Conservation (phyloP, 1,140 invertebrate genomes). For the Diabrotica virgifera region DNA sequence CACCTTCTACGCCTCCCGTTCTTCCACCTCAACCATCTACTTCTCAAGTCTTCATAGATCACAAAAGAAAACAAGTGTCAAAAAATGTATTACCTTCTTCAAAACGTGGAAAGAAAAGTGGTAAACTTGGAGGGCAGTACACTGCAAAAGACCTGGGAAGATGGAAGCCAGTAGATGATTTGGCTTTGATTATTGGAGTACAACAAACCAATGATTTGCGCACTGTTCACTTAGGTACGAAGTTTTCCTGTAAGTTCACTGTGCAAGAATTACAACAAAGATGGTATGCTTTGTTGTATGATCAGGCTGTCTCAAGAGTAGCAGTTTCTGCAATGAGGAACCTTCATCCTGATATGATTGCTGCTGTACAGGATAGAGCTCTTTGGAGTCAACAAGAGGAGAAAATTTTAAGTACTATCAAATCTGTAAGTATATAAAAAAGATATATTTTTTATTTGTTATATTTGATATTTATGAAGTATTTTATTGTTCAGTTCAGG, state of each 20-base stretch:
- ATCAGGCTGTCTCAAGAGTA: conserved; percentile 81
- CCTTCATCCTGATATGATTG: conserved; percentile 86
- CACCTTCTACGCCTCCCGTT: conserved; percentile 31
- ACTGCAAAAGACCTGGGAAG: conserved; percentile 83
- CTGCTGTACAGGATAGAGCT: conserved; percentile 82
- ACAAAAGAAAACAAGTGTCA: conserved; percentile 37
- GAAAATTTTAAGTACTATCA: conserved; percentile 75
- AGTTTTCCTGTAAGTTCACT: conserved; percentile 95
- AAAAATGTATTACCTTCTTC: conserved; percentile 34
- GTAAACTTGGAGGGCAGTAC: conserved; percentile 60
- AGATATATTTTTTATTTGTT: not conserved
- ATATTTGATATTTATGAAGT: too few species aligned
- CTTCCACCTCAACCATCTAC: conserved; percentile 19
- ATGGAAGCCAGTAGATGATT: conserved; percentile 97
- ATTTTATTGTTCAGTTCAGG: too few species aligned
- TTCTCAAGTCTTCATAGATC: conserved; percentile 34
- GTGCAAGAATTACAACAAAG: conserved; percentile 90
- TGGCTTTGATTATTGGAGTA: conserved; percentile 88
- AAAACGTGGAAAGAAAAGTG: conserved; percentile 50
- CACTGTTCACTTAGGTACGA: conserved; percentile 86
- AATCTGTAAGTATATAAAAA: conserved; percentile 65
- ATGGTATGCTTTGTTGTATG: conserved; percentile 94
- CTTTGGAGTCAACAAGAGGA: conserved; percentile 90
- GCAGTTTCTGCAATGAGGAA: conserved; percentile 90
- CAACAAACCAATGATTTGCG: conserved; percentile 89